Evolutionary conservation across 2,888 invertebrate genomes (phyloP).

Genomic region (Pandemis heparana): DNA sequence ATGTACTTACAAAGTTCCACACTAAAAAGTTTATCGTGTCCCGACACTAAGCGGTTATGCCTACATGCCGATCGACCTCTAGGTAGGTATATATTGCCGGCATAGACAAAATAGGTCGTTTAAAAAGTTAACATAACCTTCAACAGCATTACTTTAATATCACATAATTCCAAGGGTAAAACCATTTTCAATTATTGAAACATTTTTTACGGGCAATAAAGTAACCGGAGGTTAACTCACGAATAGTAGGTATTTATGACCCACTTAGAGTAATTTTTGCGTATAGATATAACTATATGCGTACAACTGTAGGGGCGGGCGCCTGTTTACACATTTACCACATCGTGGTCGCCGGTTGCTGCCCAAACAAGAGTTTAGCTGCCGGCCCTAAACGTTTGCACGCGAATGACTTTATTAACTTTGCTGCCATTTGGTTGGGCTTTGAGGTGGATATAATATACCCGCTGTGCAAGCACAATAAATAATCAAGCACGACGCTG

Average conservation of each 20-base stretch:
- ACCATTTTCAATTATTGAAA: neutral
- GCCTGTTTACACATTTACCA: slow-evolving; percentile 3
- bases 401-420: slow-evolving; percentile 29
- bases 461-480: neutral
- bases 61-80: neutral
- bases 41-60: neutral
- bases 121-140: slow-evolving; percentile 7
- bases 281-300: neutral
- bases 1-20: neutral
- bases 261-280: neutral
- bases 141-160: slow-evolving; percentile 1
- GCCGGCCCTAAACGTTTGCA: slow-evolving; percentile 27
- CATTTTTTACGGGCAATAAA: slow-evolving; percentile 19
- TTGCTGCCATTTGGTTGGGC: slow-evolving; percentile 12
- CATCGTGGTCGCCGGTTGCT: slow-evolving; percentile 1
- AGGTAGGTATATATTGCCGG: neutral
- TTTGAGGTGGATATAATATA: neutral
- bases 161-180: neutral
- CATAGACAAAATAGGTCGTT: neutral
- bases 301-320: neutral
- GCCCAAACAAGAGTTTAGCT: slow-evolving; percentile 22
- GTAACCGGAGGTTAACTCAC: slow-evolving; percentile 15
- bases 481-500: neutral
- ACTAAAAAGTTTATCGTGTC: slow-evolving; percentile 7
- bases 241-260: neutral